A percentile compares a stretch with the other conserved stretches of the same genome.
These are phyloP conservation scores for Chrysolina oricalcia DNA, from an alignment of 2,888 invertebrate species.

Conservation along the genomic window DNA sequence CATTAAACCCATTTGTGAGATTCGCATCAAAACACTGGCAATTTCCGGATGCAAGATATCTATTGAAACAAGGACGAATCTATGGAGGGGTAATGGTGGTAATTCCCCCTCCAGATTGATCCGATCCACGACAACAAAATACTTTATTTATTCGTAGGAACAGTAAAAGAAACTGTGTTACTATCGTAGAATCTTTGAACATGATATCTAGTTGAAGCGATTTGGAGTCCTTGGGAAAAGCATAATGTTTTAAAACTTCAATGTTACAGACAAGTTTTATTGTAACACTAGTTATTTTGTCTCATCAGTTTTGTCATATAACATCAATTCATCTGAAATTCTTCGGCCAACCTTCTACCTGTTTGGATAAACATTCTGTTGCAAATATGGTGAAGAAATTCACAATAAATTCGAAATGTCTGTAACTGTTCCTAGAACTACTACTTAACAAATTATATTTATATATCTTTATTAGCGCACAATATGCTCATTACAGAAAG, in stretches of 20 bases:
- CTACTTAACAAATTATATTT: too few relatives aligned
- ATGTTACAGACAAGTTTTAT: constrained; percentile 4
- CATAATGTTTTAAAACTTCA: constrained; percentile 12
- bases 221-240: not conserved
- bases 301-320: constrained; percentile 1
- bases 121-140: too few relatives aligned
- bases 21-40: too few relatives aligned
- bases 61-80: too few relatives aligned
- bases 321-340: constrained; percentile 1
- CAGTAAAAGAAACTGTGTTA: constrained; percentile 31
- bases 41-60: too few relatives aligned
- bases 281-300: not conserved
- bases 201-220: not conserved
- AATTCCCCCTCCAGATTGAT: too few relatives aligned
- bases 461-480: too few relatives aligned
- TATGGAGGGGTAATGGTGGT: too few relatives aligned
- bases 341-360: constrained; percentile 4
- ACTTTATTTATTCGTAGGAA: too few relatives aligned
- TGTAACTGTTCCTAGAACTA: not conserved
- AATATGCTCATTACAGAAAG: too few relatives aligned
- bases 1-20: too few relatives aligned
- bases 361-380: not conserved
- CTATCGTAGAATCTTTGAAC: constrained; percentile 10
- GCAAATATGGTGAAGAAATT: not conserved
- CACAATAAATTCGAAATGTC: not conserved